Evolutionary conservation across 1,140 invertebrate species (phyloP).

Genomic region (Pemphigus obesinymphae): DNA sequence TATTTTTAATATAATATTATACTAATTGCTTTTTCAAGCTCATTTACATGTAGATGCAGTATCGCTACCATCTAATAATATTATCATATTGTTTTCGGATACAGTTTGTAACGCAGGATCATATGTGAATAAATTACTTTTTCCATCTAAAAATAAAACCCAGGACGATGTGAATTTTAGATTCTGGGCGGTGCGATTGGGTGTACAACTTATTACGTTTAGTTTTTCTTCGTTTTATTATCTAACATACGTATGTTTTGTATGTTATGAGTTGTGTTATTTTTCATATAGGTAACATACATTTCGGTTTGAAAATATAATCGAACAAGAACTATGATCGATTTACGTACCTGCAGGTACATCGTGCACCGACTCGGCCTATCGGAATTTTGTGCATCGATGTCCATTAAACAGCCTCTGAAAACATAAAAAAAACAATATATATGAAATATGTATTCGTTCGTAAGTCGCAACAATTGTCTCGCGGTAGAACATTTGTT

Average conservation of each 20-base stretch:
- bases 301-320: not conserved
- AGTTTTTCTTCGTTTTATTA: too few relatives aligned
- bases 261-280: too few relatives aligned
- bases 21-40: not conserved
- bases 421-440: not conserved
- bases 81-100: not conserved
- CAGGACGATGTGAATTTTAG: not conserved
- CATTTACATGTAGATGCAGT: not conserved
- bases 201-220: too few relatives aligned
- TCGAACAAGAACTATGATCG: not conserved
- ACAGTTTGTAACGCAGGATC: too few relatives aligned
- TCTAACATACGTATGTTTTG: too few relatives aligned
- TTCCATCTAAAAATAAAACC: not conserved
- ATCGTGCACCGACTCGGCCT: not conserved
- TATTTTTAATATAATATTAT: not conserved
- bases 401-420: conserved; percentile 9
- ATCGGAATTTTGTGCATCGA: not conserved
- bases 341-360: conserved; percentile 10
- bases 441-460: not conserved
- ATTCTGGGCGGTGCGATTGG: too few relatives aligned
- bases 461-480: not conserved
- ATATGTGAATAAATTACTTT: not conserved
- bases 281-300: too few relatives aligned
- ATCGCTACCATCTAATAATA: not conserved
- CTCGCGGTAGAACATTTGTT: not conserved